Percentiles rank a stretch among this genome's conserved stretches.
These are phyloP conservation scores for Stichodactyla mertensii DNA, from an alignment of 64 coral and sea anemone species.

Conservation along the genomic window DNA sequence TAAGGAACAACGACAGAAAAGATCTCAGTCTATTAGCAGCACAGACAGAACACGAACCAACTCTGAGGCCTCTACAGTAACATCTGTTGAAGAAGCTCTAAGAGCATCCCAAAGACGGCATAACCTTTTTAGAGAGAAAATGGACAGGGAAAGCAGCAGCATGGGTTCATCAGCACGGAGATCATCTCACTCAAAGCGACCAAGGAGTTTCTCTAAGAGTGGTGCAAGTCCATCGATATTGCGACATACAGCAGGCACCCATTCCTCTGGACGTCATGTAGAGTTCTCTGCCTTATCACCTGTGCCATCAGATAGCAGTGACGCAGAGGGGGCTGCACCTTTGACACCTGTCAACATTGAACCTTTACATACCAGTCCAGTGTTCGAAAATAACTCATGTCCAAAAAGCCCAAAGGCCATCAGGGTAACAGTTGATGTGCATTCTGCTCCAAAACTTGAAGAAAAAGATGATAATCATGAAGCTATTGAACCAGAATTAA, in stretches of 20 bases:
- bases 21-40: slow-evolving; percentile 68
- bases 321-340: slow-evolving; percentile 46
- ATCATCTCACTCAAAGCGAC: slow-evolving; percentile 60
- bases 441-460: neutral
- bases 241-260: slow-evolving; percentile 46
- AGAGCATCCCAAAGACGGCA: slow-evolving; percentile 36
- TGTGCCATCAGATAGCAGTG: slow-evolving; percentile 82
- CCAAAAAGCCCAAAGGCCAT: neutral
- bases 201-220: slow-evolving; percentile 49
- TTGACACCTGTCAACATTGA: neutral
- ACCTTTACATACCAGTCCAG: neutral
- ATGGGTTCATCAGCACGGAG: slow-evolving; percentile 18
- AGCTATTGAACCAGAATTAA: neutral
- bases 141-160: slow-evolving; percentile 35
- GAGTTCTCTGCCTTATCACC: slow-evolving; percentile 87
- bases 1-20: slow-evolving; percentile 46
- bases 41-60: slow-evolving; percentile 79
- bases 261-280: slow-evolving; percentile 79
- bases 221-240: slow-evolving; percentile 74
- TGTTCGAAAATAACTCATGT: neutral
- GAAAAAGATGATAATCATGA: neutral
- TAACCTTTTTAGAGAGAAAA: slow-evolving; percentile 54
- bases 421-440: slow-evolving; percentile 50
- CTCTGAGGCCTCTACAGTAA: slow-evolving; percentile 72
- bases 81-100: slow-evolving; percentile 60